Evolutionary conservation across 2,888 invertebrate species (phyloP).

Genomic region (Plebejus anna): DNA sequence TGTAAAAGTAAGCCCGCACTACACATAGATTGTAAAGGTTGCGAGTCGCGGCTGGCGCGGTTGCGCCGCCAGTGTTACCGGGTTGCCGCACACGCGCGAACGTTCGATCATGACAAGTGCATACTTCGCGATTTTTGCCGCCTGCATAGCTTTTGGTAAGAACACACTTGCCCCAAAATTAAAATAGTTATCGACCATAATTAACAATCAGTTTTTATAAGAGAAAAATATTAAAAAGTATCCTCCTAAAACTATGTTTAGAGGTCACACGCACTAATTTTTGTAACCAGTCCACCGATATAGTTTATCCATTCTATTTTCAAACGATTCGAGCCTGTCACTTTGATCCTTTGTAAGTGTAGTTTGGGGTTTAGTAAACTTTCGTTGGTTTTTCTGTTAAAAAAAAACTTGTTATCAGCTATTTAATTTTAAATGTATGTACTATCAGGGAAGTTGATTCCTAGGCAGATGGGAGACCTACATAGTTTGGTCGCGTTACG

Average conservation of each 20-base stretch:
- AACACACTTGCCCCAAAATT: slow-evolving; percentile 31
- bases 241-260: background rate
- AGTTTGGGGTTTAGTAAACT: background rate
- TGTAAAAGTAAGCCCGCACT: slow-evolving; percentile 44
- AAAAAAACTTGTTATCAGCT: no score
- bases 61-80: slow-evolving; percentile 61
- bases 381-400: background rate
- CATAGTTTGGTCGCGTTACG: no score
- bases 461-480: no score
- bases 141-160: slow-evolving; percentile 68
- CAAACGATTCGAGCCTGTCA: background rate
- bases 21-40: slow-evolving; percentile 48
- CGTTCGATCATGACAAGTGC: slow-evolving; percentile 67
- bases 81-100: slow-evolving; percentile 59
- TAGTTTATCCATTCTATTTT: slow-evolving; percentile 19
- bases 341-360: background rate
- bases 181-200: background rate
- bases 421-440: no score
- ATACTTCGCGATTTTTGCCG: slow-evolving; percentile 56
- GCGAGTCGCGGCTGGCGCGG: slow-evolving; percentile 42
- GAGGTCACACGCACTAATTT: slow-evolving; percentile 21
- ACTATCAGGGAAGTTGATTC: no score
- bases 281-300: slow-evolving; percentile 22
- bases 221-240: background rate
- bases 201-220: background rate